These are phyloP conservation scores for Cydia strobilella DNA, from an alignment of 1,140 invertebrate species.

Conservation along the genomic window DNA sequence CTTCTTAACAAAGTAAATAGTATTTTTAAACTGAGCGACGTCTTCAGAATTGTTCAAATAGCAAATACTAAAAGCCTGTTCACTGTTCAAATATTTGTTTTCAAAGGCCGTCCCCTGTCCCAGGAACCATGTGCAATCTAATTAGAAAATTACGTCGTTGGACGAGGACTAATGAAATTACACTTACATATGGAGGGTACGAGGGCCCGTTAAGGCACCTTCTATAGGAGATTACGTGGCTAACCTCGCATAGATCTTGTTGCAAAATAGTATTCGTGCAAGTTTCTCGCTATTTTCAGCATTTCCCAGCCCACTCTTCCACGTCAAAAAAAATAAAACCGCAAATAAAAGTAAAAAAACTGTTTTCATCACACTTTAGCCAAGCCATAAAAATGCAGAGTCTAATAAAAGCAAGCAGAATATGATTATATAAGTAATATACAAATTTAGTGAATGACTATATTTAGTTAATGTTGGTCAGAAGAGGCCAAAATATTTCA, in stretches of 20 bases:
- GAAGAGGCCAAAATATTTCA: too few species aligned
- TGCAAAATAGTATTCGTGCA: not conserved
- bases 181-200: not conserved
- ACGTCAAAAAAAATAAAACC: not conserved
- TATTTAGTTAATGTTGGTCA: too few species aligned
- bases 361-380: slow-evolving; percentile 3
- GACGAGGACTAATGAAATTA: slow-evolving; percentile 19
- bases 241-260: slow-evolving; percentile 11
- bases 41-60: not conserved
- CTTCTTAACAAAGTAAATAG: not conserved
- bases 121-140: slow-evolving; percentile 11
- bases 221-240: slow-evolving; percentile 12
- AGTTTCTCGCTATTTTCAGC: slow-evolving; percentile 7
- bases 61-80: not conserved
- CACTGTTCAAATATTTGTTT: slow-evolving; percentile 5
- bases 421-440: not conserved
- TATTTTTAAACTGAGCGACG: slow-evolving; percentile 11
- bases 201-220: slow-evolving; percentile 10
- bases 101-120: not conserved
- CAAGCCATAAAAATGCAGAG: slow-evolving; percentile 3
- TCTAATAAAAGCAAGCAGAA: not conserved
- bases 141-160: slow-evolving; percentile 16
- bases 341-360: not conserved
- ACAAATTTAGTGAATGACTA: not conserved
- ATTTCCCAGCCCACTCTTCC: not conserved